Percentiles rank a stretch among this genome's conserved stretches.
Conservation (phyloP, 2,797 vertebrate species). For the Odontamblyopus rebecca region DNA sequence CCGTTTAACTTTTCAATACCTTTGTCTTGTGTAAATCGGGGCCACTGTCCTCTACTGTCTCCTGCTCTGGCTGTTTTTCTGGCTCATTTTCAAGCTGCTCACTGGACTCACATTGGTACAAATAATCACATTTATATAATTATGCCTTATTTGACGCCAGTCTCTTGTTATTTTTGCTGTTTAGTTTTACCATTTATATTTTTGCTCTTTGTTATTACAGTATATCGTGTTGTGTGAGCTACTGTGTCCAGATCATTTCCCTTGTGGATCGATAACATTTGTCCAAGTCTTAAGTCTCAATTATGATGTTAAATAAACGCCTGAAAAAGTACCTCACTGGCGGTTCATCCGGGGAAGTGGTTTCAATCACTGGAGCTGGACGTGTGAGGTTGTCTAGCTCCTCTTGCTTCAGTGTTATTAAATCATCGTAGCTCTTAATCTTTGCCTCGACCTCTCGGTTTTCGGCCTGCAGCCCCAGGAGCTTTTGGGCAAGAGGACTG, state of each 20-base stretch:
- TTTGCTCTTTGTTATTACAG: no score
- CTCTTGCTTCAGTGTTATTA: constrained; percentile 65
- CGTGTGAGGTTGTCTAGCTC: constrained; percentile 62
- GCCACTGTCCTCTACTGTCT: constrained; percentile 21
- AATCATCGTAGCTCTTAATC: constrained; percentile 65
- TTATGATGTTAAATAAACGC: background rate
- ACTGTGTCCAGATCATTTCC: no score
- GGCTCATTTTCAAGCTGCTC: constrained; percentile 33
- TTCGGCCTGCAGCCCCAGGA: constrained; percentile 66
- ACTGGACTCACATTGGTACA: background rate
- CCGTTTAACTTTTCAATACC: constrained; percentile 20
- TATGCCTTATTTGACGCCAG: no score
- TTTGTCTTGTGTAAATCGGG: constrained; percentile 34
- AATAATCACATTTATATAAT: no score
- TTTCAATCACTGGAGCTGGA: constrained; percentile 40
- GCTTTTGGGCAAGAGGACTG: constrained; percentile 66
- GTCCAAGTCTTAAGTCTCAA: background rate
- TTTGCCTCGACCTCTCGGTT: constrained; percentile 67
- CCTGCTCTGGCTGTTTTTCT: constrained; percentile 27
- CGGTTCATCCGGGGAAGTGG: constrained; percentile 30
- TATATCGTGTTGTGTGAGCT: no score
- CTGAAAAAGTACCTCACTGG: constrained; percentile 50
- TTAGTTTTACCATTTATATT: no score
- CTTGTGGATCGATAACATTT: no score
- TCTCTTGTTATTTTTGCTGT: no score